These are phyloP conservation scores for Scaptomyza cyrtandrae DNA, from an alignment of 2,888 invertebrate species.

Conservation along the genomic window DNA sequence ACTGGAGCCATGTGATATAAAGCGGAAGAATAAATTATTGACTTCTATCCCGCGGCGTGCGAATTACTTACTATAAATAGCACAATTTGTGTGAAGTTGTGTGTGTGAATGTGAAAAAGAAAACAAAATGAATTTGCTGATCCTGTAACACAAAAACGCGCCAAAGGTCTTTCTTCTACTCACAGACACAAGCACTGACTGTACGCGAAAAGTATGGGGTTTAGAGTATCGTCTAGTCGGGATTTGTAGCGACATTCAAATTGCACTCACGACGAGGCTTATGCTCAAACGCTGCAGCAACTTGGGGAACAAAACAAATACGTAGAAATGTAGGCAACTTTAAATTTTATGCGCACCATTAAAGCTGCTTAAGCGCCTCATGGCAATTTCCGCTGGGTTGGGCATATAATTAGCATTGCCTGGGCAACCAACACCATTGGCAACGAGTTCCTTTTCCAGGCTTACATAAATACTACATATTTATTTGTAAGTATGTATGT, in stretches of 20 bases:
- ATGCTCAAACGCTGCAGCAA: slow-evolving; percentile 26
- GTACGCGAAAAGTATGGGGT: no score
- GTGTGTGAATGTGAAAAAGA: no score
- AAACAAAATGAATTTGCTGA: slow-evolving; percentile 19
- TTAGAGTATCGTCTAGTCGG: no score
- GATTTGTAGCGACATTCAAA: slow-evolving; percentile 49
- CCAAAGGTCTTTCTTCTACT: slow-evolving; percentile 23
- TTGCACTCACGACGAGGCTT: slow-evolving; percentile 60
- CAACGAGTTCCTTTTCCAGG: not conserved
- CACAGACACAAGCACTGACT: no score
- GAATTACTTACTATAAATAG: slow-evolving; percentile 61
- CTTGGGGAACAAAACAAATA: slow-evolving; percentile 27
- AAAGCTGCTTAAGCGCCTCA: slow-evolving; percentile 68
- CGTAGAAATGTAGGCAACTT: slow-evolving; percentile 67
- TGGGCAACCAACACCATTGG: slow-evolving; percentile 22
- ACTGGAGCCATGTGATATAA: slow-evolving; percentile 19
- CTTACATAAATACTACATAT: not conserved
- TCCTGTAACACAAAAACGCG: not conserved
- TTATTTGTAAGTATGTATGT: not conserved
- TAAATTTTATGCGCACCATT: slow-evolving; percentile 63
- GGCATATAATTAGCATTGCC: slow-evolving; percentile 49
- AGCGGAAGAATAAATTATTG: slow-evolving; percentile 71
- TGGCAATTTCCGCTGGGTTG: slow-evolving; percentile 49
- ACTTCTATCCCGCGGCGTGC: slow-evolving; percentile 41
- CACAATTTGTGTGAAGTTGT: slow-evolving; percentile 31